A percentile compares a stretch with the other conserved stretches of the same genome.
Evolutionary conservation across 2,113 vertebrate species (phyloP).

Genomic region (Phaethornis superciliosus): DNA sequence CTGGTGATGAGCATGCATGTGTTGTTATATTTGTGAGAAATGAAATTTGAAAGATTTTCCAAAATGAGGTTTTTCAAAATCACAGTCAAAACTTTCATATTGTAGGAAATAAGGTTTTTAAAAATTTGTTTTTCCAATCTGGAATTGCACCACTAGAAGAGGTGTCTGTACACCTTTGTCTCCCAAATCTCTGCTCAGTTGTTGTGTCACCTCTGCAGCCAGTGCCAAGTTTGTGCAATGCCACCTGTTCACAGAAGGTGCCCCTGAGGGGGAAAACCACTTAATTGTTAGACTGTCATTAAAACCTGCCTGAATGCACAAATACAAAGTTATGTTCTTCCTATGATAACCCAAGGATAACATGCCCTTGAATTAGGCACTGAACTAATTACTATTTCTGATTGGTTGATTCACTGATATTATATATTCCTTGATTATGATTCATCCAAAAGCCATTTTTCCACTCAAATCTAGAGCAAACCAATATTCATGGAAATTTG

Average conservation of each 20-base stretch:
- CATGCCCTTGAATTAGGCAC: not conserved
- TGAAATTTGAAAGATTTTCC: not conserved
- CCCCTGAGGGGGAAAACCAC: not conserved
- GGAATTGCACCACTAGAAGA: not conserved
- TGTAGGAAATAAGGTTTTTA: not conserved
- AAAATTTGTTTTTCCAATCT: not conserved
- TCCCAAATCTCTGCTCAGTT: not conserved
- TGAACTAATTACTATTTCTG: slow-evolving; percentile 50
- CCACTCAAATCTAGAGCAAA: slow-evolving; percentile 31
- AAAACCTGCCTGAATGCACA: not conserved
- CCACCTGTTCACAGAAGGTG: not conserved
- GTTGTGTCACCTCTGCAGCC: not conserved
- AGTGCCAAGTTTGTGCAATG: not conserved
- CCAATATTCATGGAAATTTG: slow-evolving; percentile 64
- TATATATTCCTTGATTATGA: slow-evolving; percentile 56
- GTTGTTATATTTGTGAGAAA: not conserved
- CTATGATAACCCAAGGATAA: not conserved
- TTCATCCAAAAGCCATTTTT: slow-evolving; percentile 7
- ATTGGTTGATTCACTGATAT: slow-evolving; percentile 51
- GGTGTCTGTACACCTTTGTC: not conserved
- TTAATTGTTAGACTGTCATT: not conserved
- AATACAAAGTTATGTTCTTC: not conserved
- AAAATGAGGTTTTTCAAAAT: not conserved
- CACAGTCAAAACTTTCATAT: not conserved
- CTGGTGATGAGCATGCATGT: not conserved